Percentiles rank a stretch among this genome's conserved stretches.
phyloP scores from a whole-genome alignment of 2,888 invertebrate species.

The Microctonus aethiopoides region DNA sequence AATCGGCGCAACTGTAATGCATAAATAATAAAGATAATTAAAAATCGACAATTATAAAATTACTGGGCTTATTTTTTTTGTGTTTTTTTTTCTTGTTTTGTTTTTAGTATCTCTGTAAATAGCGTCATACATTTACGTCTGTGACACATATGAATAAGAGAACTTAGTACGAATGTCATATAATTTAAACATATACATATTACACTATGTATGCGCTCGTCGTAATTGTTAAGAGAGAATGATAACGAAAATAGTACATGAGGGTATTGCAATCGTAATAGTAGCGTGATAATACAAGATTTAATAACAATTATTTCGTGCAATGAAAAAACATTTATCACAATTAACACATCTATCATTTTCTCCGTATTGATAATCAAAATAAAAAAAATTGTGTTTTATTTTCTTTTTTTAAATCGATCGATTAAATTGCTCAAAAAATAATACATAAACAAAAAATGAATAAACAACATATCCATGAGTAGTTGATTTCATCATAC shows the following conservation, averaged over 20 bases:
- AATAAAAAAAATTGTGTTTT: background rate
- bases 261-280: background rate
- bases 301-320: slow-evolving; percentile 21
- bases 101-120: background rate
- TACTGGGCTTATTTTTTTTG: slow-evolving; percentile 9
- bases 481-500: background rate
- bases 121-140: slow-evolving; percentile 7
- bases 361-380: background rate
- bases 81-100: background rate
- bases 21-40: background rate
- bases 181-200: background rate
- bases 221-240: slow-evolving; percentile 3
- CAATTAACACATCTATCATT: slow-evolving; percentile 1
- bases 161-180: background rate
- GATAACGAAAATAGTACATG: background rate
- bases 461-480: background rate
- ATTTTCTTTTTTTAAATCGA: background rate
- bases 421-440: slow-evolving; percentile 7
- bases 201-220: slow-evolving; percentile 11
- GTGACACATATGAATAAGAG: background rate
- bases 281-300: background rate
- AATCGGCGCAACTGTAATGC: background rate
- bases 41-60: background rate
- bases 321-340: slow-evolving; percentile 19
- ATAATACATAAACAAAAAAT: background rate